Base-by-base conservation (phyloP, 1,140 invertebrate genomes). In the Holcopasites calliopsidis region DNA sequence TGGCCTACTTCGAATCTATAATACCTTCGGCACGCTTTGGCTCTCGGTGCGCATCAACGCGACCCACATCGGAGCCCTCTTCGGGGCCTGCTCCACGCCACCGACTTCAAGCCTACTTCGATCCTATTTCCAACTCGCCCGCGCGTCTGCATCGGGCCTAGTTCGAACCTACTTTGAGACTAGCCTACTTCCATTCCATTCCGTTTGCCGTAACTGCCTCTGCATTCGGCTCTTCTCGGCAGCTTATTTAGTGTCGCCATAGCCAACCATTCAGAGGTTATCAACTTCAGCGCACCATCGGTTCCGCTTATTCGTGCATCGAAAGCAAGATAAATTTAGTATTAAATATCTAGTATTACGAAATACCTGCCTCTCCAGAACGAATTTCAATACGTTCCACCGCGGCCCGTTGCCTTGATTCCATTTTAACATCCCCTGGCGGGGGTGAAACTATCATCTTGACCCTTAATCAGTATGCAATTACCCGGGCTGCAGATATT, bases 381-480 rank as follows among this genome's bases (percentile, higher is more conserved):
- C n/a, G n/a, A n/a, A n/a, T n/a, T n/a, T n/a, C n/a, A n/a, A n/a
- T 13, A 40, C n/a, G n/a, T 38, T 23, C 28, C 31, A 33, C 31
- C 31, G 47, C 62, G 5, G 7, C 42, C n/a, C 31, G 21, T 31
- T 33, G 1, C 10, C 18, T 42, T 31, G 33, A 71, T 35, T 49
- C 55, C 40, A 47, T 61, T 61, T 49, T 60, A 70, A 70, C 60
- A 58, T 2, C 21, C 57, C 16, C 16, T 1, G 0, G 11, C 3
- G 28, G 8, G 28, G 18, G 55, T 11, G 28, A 26, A 44, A 38
- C 31, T 1, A 57, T 38, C 8, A n/a, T 47, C 54, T 47, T 33
- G 31, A 16, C 55, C 7, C 40, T 71, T 71, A 71, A 71, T 71
- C 61, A 71, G 44, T 21, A n/a, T n/a, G n/a, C n/a, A 60, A 42